Conservation (phyloP, 2,797 vertebrate genomes). For the Hipposideros larvatus region DNA sequence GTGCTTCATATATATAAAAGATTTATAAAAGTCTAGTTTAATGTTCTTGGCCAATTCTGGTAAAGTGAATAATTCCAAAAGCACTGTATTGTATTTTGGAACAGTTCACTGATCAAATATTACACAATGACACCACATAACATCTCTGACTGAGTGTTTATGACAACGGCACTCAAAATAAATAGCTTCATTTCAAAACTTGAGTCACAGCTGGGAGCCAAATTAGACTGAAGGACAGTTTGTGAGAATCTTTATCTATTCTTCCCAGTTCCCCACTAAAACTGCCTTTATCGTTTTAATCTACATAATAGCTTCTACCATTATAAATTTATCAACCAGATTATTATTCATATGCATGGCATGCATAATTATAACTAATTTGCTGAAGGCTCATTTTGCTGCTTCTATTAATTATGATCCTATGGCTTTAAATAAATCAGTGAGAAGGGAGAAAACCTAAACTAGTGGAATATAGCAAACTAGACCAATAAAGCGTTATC, state of each 20-base stretch:
- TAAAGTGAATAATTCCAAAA: constrained; percentile 33
- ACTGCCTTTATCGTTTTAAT: constrained; percentile 76
- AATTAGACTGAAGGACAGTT: constrained; percentile 75
- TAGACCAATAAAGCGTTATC: background rate
- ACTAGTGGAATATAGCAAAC: background rate
- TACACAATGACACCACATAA: constrained; percentile 24
- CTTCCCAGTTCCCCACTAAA: constrained; percentile 64
- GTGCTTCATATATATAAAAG: background rate
- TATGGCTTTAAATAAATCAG: constrained; percentile 70
- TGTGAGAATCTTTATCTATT: constrained; percentile 56
- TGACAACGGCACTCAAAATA: constrained; percentile 74
- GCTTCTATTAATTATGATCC: constrained; percentile 68
- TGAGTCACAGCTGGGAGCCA: constrained; percentile 68
- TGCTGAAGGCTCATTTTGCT: constrained; percentile 70
- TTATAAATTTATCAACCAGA: constrained; percentile 81
- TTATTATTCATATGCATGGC: constrained; percentile 70
- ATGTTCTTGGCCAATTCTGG: constrained; percentile 42
- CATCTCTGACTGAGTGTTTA: constrained; percentile 67
- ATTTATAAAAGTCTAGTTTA: constrained; percentile 2
- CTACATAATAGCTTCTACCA: constrained; percentile 66
- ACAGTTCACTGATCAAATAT: constrained; percentile 55
- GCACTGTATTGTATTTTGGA: constrained; percentile 64
- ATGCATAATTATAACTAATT: constrained; percentile 77
- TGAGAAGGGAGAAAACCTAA: background rate
- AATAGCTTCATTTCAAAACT: constrained; percentile 77